Percentiles rank a stretch among this genome's conserved stretches.
Conservation (phyloP, 2,888 invertebrate species). For the Schrankia costaestrigalis region DNA sequence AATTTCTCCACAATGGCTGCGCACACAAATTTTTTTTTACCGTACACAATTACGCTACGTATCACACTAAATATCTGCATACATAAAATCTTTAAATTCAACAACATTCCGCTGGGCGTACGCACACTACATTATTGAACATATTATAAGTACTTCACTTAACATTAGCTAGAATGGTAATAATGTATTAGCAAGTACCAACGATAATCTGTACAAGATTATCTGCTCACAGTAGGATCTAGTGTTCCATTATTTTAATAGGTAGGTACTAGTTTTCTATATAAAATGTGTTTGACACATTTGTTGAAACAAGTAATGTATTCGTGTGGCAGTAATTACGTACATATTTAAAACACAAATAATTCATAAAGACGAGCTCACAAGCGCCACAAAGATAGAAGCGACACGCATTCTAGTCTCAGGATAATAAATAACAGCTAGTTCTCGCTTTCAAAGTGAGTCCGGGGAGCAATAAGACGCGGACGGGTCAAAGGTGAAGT, state of each 20-base stretch:
- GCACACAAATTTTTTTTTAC: too few relatives aligned
- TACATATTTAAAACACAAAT: slow-evolving; percentile 70
- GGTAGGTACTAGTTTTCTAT: not conserved
- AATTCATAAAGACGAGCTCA: slow-evolving; percentile 70
- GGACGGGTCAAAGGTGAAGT: slow-evolving; percentile 78
- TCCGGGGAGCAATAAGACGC: slow-evolving; percentile 78
- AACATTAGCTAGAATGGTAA: too few relatives aligned
- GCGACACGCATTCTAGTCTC: slow-evolving; percentile 71
- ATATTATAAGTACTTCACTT: too few relatives aligned
- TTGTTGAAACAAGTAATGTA: slow-evolving; percentile 19
- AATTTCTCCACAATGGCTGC: too few relatives aligned
- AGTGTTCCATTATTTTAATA: not conserved
- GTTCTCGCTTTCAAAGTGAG: slow-evolving; percentile 77
- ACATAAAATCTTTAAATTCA: too few relatives aligned
- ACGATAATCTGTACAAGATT: too few relatives aligned
- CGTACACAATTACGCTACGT: too few relatives aligned
- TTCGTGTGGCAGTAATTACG: slow-evolving; percentile 66
- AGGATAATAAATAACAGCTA: slow-evolving; percentile 76
- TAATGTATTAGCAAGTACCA: too few relatives aligned
- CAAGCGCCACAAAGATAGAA: slow-evolving; percentile 77
- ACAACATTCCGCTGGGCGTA: too few relatives aligned
- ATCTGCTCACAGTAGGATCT: too few relatives aligned
- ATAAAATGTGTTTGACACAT: slow-evolving; percentile 1
- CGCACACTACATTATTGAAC: too few relatives aligned
- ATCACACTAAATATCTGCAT: too few relatives aligned